These are phyloP conservation scores for Neomonachus schauinslandi DNA, from an alignment of 2,113 vertebrate genomes.

Conservation along the genomic window DNA sequence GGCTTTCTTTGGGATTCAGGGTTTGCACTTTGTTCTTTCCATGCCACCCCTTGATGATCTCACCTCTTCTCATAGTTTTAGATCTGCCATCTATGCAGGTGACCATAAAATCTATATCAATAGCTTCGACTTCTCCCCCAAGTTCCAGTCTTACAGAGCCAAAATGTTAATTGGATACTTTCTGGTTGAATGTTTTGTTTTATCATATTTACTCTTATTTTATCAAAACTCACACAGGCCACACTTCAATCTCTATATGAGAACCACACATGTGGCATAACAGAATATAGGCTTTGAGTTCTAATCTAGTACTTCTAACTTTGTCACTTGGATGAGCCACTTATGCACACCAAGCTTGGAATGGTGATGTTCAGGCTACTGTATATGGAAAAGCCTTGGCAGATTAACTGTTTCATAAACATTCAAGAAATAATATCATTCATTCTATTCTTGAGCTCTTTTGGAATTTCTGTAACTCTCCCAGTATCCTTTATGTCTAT, in stretches of 20 bases:
- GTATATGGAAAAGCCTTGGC: background rate
- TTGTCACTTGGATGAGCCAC: background rate
- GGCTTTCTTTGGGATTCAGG: background rate
- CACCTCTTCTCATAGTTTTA: background rate
- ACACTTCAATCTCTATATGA: background rate
- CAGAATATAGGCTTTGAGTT: background rate
- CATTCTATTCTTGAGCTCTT: background rate
- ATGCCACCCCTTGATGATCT: fast-evolving
- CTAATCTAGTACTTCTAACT: background rate
- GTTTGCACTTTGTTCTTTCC: background rate
- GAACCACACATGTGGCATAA: background rate
- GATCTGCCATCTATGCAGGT: background rate
- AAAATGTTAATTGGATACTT: background rate
- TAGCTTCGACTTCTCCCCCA: background rate
- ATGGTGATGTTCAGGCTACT: background rate
- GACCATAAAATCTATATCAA: background rate
- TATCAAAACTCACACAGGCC: background rate
- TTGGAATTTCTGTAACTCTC: background rate
- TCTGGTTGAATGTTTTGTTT: background rate
- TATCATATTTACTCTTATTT: background rate
- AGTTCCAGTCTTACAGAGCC: background rate
- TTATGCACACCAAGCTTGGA: background rate
- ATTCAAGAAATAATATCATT: background rate
- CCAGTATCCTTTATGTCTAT: background rate
- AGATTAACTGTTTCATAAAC: background rate